Evolutionary conservation across 2,113 vertebrate genomes (phyloP).

Genomic region (Myrmecophaga tridactyla): DNA sequence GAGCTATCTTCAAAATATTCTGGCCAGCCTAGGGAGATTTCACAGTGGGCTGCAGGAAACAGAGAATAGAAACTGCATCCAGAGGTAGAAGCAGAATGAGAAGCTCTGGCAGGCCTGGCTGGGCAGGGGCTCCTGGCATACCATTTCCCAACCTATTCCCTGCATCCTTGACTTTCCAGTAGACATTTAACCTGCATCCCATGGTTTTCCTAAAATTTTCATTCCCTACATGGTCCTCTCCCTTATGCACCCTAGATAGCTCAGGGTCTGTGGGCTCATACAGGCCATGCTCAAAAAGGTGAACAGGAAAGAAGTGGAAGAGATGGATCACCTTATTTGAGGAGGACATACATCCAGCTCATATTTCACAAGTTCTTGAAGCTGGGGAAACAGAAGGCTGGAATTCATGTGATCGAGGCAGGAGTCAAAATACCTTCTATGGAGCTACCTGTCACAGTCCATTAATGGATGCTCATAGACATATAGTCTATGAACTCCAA

Average conservation of each 20-base stretch:
- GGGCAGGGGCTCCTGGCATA: not conserved
- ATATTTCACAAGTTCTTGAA: not conserved
- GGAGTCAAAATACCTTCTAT: not conserved
- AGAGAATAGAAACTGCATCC: not conserved
- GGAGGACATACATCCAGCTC: not conserved
- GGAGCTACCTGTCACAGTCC: not conserved
- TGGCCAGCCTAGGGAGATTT: not conserved
- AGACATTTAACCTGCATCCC: not conserved
- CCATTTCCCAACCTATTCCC: not conserved
- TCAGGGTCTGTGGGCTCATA: not conserved
- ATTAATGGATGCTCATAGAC: rapidly evolving
- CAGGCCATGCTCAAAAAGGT: not conserved
- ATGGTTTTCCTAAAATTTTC: not conserved
- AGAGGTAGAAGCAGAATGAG: too few relatives aligned
- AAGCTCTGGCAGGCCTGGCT: not conserved
- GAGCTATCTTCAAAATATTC: not conserved
- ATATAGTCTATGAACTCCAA: not conserved
- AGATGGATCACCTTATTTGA: not conserved
- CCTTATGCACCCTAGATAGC: not conserved
- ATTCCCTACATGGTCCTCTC: not conserved
- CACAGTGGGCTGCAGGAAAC: not conserved
- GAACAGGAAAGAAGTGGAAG: not conserved
- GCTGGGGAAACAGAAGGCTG: not conserved
- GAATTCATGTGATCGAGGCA: too few relatives aligned
- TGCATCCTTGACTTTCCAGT: not conserved